Base-by-base conservation (phyloP, 2,797 vertebrate genomes). In the Pangasius djambal region DNA sequence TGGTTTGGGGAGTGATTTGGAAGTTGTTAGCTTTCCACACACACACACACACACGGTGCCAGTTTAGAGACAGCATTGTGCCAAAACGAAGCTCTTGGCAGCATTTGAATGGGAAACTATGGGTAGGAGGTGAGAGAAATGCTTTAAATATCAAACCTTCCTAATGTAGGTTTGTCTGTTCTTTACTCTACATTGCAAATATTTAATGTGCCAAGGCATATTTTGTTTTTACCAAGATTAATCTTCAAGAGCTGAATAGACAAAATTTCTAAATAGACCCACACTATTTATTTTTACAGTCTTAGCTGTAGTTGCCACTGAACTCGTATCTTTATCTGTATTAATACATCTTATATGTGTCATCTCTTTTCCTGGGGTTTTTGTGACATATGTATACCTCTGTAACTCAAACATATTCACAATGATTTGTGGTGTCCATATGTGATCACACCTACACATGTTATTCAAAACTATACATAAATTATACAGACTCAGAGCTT, bases 51-150 rank as follows among this genome's bases (percentile, higher is more conserved):
- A 10, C 77, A 34, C 7, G 12, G 37, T 67, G 63, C 16, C 63
- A 52, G 48, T 20, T 85, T 55, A 70, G 83, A 85, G 83, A 55
- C n/a, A 22, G 10, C 48, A 37, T 52, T 85, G 65, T 69, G 83
- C 83, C 83, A 70, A 34, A 85, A 52, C 2, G 63, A 31, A 72
- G 85, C 85, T 86, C 28, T 44, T 77, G 81, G 72, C 61, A 83
- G 78, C 12, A 37, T 77, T 31, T 75, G 48, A 69, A 55, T 69
- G 65, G 89, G 74, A 85, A 84, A 34, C 69, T 88, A 37, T 85
- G 81, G 63, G 82, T 79, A 31, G 85, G 86, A 86, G 86, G 86
- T 88, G 89, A 90, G 82, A 85, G 55, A 37, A 90, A 84, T 28
- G 70, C 81, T 84, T 85, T 85, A 86, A 82, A 88, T 78, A 61